These are phyloP conservation scores for Tonatia bakeri DNA, from an alignment of 2,113 vertebrate species.

Conservation along the genomic window DNA sequence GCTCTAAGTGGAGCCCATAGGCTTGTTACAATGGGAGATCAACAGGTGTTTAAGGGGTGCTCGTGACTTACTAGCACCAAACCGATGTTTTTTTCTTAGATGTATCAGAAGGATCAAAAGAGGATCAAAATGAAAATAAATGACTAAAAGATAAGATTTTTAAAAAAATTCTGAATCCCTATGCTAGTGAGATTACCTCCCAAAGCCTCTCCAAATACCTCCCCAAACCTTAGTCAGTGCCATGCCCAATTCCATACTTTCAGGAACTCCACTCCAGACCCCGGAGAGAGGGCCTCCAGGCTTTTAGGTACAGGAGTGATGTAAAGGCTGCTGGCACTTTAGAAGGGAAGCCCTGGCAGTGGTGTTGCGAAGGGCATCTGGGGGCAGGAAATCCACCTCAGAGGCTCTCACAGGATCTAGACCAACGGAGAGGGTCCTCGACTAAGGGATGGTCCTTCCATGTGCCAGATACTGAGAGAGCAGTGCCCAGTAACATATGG, in stretches of 20 bases:
- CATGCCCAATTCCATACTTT: background rate
- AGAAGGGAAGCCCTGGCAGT: background rate
- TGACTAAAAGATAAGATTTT: background rate
- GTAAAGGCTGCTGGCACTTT: background rate
- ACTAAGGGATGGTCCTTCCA: background rate
- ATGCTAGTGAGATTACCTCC: background rate
- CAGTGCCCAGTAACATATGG: background rate
- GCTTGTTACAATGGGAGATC: background rate
- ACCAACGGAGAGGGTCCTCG: background rate
- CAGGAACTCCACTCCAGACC: background rate
- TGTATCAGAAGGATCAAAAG: background rate
- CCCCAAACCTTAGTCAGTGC: background rate
- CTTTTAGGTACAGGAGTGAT: background rate
- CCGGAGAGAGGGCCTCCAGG: background rate
- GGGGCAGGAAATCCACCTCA: background rate
- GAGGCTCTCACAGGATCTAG: background rate
- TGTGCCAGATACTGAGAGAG: background rate
- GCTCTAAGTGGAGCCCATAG: background rate
- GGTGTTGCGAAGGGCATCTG: background rate
- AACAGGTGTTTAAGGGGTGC: background rate
- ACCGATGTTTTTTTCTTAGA: background rate
- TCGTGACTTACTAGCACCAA: background rate
- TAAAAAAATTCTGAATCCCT: background rate
- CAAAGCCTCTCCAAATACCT: background rate
- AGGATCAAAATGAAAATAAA: background rate